A percentile compares a stretch with the other conserved stretches of the same genome.
Conservation (phyloP, 2,113 vertebrate species). For the Pitta sordida region DNA sequence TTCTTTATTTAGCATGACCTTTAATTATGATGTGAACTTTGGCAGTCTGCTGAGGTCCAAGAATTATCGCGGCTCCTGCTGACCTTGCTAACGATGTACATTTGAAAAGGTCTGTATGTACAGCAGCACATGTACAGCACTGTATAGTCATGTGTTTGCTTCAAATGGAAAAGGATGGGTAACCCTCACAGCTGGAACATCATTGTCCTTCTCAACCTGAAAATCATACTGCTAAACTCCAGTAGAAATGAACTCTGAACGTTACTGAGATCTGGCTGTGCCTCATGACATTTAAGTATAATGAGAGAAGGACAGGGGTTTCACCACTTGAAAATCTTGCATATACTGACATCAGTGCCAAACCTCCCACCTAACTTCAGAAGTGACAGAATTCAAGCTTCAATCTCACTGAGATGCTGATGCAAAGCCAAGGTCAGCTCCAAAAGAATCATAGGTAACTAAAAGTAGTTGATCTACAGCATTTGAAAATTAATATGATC, state of each 20-base stretch:
- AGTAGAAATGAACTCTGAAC: neutral
- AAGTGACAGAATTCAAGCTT: neutral
- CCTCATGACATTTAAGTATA: neutral
- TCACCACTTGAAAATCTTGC: neutral
- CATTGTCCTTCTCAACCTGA: neutral
- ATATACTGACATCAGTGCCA: neutral
- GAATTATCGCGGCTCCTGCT: neutral
- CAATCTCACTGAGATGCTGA: neutral
- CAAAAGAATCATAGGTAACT: neutral
- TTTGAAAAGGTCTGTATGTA: neutral
- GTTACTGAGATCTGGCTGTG: neutral
- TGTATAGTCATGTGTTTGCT: fast-evolving
- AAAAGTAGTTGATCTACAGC: neutral
- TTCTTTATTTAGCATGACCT: neutral
- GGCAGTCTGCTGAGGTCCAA: neutral
- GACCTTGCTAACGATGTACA: neutral
- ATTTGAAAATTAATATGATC: neutral
- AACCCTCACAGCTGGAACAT: neutral
- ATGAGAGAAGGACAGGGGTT: neutral
- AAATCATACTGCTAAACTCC: neutral
- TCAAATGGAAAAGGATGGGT: neutral
- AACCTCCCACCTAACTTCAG: neutral
- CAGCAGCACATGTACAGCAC: neutral
- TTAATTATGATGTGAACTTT: neutral
- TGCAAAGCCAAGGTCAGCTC: neutral